Base-by-base conservation (phyloP, 1,140 invertebrate genomes). In the Apolygus lucorum region DNA sequence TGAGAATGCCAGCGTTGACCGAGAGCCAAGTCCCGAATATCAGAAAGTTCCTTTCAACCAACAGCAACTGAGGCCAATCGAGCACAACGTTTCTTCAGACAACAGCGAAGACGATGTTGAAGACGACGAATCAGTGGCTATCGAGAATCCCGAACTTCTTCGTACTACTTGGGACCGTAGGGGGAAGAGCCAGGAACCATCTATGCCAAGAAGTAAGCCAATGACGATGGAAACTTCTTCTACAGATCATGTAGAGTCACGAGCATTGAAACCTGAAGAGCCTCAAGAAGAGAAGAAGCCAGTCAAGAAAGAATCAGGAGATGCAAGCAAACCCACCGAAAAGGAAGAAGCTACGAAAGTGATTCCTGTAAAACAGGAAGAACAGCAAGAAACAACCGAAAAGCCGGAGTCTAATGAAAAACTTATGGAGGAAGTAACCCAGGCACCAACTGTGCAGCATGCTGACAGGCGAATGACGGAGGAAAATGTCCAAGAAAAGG, bases 91-190 rank as follows among this genome's bases (percentile, higher is more conserved):
- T n/a, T n/a, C n/a, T n/a, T n/a, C n/a, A n/a, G 42, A 52, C 42
- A 13, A 52, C 42, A 52, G n/a, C n/a, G 42, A 52, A 52, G 42
- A n/a, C 1, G 11, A 52, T 49, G 70, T 71, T 17, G 70, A 71
- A 13, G 68, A 72, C 17, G 29, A 25, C 8, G 71, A 75, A 22
- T 66, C 72, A n/a, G 70, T 75, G 28, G 71, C 73, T n/a, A 67
- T 76, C 13, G 73, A 75, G 2, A 75, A 75, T 68, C 73, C 75
- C 0, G 73, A 73, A 24, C 71, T 72, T 21, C 4, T 65, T 42
- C 28, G 28, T 29, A 63, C 27, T 26, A 34, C 17, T 8, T 66
- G 64, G 64, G 29, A 28, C 13, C 64, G 28, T 2, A 34, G 27
- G 34, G 63, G 13, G 42, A 70, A 54, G 65, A 70, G 21, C 34